Conservation (phyloP, 2,797 vertebrate genomes). For the Myoxocephalus aenaeus region DNA sequence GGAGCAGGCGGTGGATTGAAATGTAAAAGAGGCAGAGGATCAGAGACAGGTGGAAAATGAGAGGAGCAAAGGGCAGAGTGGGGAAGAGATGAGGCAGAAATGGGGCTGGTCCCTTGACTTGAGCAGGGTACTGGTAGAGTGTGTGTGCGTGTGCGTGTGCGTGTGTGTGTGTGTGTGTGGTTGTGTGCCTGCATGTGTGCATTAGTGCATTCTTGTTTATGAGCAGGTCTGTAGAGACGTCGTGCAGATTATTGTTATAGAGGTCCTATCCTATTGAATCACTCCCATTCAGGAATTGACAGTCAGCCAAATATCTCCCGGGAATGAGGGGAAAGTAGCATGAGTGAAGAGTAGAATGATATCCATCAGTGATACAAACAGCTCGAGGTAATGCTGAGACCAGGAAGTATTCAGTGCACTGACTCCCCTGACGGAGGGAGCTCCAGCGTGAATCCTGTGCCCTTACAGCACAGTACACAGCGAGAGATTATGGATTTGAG, state of each 20-base stretch:
- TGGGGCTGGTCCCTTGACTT: slow-evolving; percentile 24
- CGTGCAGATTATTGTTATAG: slow-evolving; percentile 32
- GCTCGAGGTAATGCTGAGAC: slow-evolving; percentile 38
- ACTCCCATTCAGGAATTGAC: slow-evolving; percentile 52
- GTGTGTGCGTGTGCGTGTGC: not conserved
- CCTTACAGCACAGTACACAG: slow-evolving; percentile 22
- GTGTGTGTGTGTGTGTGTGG: not conserved
- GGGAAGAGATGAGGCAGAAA: slow-evolving; percentile 65
- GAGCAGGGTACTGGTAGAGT: slow-evolving; percentile 7
- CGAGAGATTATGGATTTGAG: slow-evolving; percentile 34
- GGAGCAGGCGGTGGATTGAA: slow-evolving; percentile 75
- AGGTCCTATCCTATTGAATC: slow-evolving; percentile 54
- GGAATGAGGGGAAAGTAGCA: slow-evolving; percentile 36
- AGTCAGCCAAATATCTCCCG: slow-evolving; percentile 31
- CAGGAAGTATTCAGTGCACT: slow-evolving; percentile 29
- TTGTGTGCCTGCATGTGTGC: not conserved
- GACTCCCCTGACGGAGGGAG: slow-evolving; percentile 36
- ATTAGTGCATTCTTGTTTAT: slow-evolving; percentile 25
- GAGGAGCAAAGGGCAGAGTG: slow-evolving; percentile 73
- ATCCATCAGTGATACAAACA: slow-evolving; percentile 64
- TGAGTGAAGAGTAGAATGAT: slow-evolving; percentile 51
- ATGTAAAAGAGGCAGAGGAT: slow-evolving; percentile 79
- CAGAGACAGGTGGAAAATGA: slow-evolving; percentile 79
- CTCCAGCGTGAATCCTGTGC: slow-evolving; percentile 27
- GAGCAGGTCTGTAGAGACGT: slow-evolving; percentile 41